These are phyloP conservation scores for Meloe dianella DNA, from an alignment of 2,888 invertebrate species.

Conservation along the genomic window DNA sequence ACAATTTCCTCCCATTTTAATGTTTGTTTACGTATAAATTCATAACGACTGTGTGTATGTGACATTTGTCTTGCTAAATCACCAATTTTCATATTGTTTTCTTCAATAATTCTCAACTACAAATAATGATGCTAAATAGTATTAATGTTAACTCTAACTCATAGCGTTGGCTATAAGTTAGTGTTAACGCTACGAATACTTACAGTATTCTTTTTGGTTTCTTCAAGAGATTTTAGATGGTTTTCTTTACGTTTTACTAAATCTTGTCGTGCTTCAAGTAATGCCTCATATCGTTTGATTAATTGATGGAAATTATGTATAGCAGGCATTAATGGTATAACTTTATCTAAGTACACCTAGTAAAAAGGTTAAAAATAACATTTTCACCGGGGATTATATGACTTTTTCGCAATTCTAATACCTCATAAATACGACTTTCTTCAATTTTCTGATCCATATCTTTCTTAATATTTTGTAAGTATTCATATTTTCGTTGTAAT, in stretches of 20 bases:
- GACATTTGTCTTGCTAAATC: conserved; percentile 67
- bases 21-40: conserved; percentile 63
- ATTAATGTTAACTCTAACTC: no score
- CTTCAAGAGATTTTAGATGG: background rate
- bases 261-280: conserved; percentile 17
- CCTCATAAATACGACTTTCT: conserved; percentile 15
- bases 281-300: conserved; percentile 22
- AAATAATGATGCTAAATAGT: background rate
- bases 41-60: conserved; percentile 65
- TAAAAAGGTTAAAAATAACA: background rate
- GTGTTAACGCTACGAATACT: background rate
- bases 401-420: no score
- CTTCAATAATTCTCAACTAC: conserved; percentile 62
- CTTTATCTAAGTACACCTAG: conserved; percentile 19
- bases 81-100: conserved; percentile 66
- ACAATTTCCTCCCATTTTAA: conserved; percentile 68
- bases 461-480: conserved; percentile 6
- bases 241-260: conserved; percentile 15
- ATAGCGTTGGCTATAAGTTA: no score
- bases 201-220: conserved; percentile 15
- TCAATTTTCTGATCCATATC: conserved; percentile 18
- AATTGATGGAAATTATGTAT: conserved; percentile 14
- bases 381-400: background rate
- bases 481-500: background rate
- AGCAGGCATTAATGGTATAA: background rate